These are phyloP conservation scores for Linepithema humile DNA, from an alignment of 1,140 invertebrate species.

Conservation along the genomic window DNA sequence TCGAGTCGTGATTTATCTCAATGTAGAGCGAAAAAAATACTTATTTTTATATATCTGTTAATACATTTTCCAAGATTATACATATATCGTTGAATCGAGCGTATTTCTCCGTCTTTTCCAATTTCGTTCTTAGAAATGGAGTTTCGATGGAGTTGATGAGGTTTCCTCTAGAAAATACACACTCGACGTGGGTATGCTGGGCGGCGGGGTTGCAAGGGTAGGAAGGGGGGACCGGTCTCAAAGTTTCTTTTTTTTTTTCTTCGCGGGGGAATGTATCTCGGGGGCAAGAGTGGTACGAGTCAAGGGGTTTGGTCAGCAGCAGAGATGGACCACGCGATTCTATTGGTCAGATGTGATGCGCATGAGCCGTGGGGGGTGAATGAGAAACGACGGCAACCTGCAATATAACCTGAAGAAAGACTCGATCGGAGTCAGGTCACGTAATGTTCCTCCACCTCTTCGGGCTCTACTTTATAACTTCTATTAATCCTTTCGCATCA, in stretches of 20 bases:
- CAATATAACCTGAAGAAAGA: slow-evolving; percentile 76
- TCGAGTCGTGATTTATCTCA: too few species aligned
- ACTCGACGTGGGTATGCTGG: slow-evolving; percentile 61
- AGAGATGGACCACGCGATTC: slow-evolving; percentile 75
- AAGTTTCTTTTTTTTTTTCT: slow-evolving; percentile 70
- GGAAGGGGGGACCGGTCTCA: slow-evolving; percentile 55
- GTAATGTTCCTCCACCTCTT: slow-evolving; percentile 75
- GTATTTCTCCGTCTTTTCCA: slow-evolving; percentile 69
- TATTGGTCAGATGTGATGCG: slow-evolving; percentile 75
- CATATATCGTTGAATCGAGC: slow-evolving; percentile 58
- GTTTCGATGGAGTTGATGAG: slow-evolving; percentile 73
- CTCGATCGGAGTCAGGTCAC: slow-evolving; percentile 75
- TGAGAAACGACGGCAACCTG: slow-evolving; percentile 75
- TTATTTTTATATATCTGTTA: slow-evolving; percentile 2
- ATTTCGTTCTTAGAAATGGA: slow-evolving; percentile 73
- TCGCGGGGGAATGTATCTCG: slow-evolving; percentile 73
- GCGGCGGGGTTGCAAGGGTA: not conserved
- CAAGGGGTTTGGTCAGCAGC: slow-evolving; percentile 74
- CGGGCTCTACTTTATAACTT: slow-evolving; percentile 76
- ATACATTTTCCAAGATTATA: not conserved
- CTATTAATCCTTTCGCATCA: slow-evolving; percentile 76
- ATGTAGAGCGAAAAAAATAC: not conserved
- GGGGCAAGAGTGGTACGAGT: slow-evolving; percentile 74
- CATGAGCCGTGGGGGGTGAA: slow-evolving; percentile 74
- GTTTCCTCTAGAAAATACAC: slow-evolving; percentile 73